These are phyloP conservation scores for Serinus canaria DNA, from an alignment of 2,113 vertebrate genomes.

Conservation along the genomic window DNA sequence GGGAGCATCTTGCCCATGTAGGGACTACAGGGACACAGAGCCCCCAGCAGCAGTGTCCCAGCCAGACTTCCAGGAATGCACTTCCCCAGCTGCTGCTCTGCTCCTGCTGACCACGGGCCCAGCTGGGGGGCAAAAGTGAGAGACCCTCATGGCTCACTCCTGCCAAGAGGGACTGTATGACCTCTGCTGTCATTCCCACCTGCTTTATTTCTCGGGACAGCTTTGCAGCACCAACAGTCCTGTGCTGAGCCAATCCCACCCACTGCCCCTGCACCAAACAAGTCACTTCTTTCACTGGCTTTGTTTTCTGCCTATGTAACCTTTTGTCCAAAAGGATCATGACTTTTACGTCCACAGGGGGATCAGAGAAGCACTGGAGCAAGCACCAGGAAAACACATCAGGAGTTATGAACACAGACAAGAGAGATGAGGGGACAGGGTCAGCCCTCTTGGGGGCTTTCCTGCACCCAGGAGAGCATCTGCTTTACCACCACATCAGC, in stretches of 20 bases:
- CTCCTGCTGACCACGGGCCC: accelerated
- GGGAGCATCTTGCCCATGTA: background rate
- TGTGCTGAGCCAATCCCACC: background rate
- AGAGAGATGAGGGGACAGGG: background rate
- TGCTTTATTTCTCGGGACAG: background rate
- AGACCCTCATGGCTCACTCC: background rate
- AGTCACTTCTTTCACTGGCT: background rate
- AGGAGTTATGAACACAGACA: background rate
- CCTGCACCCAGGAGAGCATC: background rate
- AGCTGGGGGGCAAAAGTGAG: accelerated
- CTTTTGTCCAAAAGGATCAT: background rate
- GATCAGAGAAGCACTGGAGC: background rate
- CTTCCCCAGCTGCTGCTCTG: background rate
- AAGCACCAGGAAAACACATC: background rate
- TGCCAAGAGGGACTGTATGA: background rate
- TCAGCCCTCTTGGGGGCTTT: background rate
- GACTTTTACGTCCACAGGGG: background rate
- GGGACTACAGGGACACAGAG: background rate
- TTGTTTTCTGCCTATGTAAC: background rate
- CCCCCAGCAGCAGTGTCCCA: background rate
- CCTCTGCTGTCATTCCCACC: background rate
- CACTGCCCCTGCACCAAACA: background rate
- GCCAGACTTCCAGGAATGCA: background rate
- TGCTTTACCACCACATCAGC: background rate
- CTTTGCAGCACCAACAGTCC: background rate